These are phyloP conservation scores for Gortyna flavago DNA, from an alignment of 2,888 invertebrate genomes.

Conservation along the genomic window DNA sequence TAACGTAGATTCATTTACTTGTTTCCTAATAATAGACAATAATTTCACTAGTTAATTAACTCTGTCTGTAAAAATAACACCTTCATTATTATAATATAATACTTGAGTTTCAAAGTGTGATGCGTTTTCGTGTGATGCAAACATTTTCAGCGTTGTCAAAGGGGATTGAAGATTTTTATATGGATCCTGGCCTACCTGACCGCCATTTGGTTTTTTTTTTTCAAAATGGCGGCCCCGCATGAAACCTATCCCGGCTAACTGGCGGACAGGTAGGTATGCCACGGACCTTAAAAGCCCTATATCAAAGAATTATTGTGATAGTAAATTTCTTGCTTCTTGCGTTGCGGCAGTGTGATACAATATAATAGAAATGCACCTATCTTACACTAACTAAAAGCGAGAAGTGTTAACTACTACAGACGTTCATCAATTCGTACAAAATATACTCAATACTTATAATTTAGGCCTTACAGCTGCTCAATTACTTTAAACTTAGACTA, in stretches of 20 bases:
- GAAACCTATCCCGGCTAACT: not conserved
- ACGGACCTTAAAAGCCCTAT: not conserved
- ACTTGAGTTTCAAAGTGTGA: conserved; percentile 54
- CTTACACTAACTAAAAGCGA: conserved; percentile 55
- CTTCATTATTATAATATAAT: conserved; percentile 9
- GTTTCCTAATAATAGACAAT: conserved; percentile 30
- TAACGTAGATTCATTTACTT: conserved; percentile 34
- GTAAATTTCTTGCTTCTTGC: conserved; percentile 14
- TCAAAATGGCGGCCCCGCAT: too few relatives aligned
- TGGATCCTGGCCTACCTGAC: not conserved
- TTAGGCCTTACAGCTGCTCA: conserved; percentile 64
- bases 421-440: conserved; percentile 64
- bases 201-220: not conserved
- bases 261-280: not conserved
- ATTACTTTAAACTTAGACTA: conserved; percentile 44
- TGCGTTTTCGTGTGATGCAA: conserved; percentile 60
- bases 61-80: conserved; percentile 22
- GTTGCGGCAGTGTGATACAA: conserved; percentile 42
- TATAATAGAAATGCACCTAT: conserved; percentile 43
- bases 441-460: conserved; percentile 62
- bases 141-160: conserved; percentile 9
- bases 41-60: conserved; percentile 30
- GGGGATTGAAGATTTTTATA: not conserved
- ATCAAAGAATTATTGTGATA: conserved; percentile 20
- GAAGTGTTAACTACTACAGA: conserved; percentile 48